These are phyloP conservation scores for Hyaena hyaena DNA, from an alignment of 2,113 vertebrate species.

Conservation along the genomic window DNA sequence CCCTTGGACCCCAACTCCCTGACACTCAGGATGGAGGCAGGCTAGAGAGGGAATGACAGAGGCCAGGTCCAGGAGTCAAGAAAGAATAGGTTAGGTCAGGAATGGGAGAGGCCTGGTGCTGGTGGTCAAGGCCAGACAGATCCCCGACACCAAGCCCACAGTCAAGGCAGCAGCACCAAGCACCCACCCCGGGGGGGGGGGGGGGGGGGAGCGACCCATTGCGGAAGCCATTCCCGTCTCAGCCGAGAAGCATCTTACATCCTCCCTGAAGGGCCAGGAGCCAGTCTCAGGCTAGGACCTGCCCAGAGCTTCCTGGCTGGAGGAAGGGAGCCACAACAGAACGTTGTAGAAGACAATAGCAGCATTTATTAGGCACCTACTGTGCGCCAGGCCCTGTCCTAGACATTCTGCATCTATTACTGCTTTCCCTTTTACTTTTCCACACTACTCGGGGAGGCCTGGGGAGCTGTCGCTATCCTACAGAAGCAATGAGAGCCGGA, in stretches of 20 bases:
- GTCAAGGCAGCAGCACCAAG: not conserved
- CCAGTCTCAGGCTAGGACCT: not conserved
- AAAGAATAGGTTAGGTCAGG: no score
- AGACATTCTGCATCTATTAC: not conserved
- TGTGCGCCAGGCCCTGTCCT: not conserved
- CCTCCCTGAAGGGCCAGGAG: not conserved
- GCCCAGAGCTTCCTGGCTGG: no score
- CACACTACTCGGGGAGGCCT: not conserved
- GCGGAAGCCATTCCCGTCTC: not conserved
- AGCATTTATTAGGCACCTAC: not conserved
- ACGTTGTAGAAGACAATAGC: not conserved
- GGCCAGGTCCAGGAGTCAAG: not conserved
- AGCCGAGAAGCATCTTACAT: not conserved
- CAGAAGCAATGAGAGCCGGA: not conserved
- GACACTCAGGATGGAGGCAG: not conserved
- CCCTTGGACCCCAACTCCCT: not conserved
- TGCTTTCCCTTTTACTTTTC: not conserved
- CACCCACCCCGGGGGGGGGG: not conserved
- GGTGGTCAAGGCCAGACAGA: not conserved
- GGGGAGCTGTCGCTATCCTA: not conserved
- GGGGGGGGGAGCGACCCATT: rapidly evolving
- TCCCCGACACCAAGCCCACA: not conserved
- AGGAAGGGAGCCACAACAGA: not conserved
- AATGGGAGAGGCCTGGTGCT: not conserved
- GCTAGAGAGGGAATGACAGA: not conserved